Evolutionary conservation across 2,888 invertebrate species (phyloP).

Genomic region (Callosobruchus maculatus): DNA sequence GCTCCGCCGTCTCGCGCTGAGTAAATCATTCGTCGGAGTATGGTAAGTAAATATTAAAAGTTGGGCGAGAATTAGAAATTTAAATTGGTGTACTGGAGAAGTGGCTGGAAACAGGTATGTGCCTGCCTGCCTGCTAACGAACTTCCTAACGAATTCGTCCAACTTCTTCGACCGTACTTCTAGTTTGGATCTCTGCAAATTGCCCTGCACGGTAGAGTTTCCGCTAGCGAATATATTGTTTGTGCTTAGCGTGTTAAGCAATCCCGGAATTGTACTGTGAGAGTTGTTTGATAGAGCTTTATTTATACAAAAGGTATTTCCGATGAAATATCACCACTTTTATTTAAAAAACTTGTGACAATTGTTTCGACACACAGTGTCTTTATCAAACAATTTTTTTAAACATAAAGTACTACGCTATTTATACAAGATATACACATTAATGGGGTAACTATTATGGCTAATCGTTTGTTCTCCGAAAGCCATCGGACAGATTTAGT

Average conservation of each 20-base stretch:
- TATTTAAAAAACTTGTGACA: too few species aligned
- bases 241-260: not conserved
- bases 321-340: too few species aligned
- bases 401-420: too few species aligned
- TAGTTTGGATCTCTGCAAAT: not conserved
- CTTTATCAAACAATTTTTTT: too few species aligned
- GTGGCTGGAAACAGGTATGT: not conserved
- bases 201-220: not conserved
- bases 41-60: slow-evolving; percentile 28
- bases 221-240: not conserved
- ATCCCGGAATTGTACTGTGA: not conserved
- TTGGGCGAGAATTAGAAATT: slow-evolving; percentile 27
- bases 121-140: not conserved
- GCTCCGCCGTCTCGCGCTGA: slow-evolving; percentile 16
- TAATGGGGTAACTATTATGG: too few species aligned
- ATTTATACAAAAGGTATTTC: too few species aligned
- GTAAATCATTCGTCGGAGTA: slow-evolving; percentile 27
- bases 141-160: not conserved
- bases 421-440: too few species aligned
- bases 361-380: too few species aligned
- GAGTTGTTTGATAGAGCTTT: too few species aligned
- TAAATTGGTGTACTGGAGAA: slow-evolving; percentile 16
- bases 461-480: too few species aligned
- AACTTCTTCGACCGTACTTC: not conserved
- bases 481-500: too few species aligned